A percentile compares a stretch with the other conserved stretches of the same genome.
Conservation (phyloP, 2,797 vertebrate genomes). For the Anisognathus igniventris region DNA sequence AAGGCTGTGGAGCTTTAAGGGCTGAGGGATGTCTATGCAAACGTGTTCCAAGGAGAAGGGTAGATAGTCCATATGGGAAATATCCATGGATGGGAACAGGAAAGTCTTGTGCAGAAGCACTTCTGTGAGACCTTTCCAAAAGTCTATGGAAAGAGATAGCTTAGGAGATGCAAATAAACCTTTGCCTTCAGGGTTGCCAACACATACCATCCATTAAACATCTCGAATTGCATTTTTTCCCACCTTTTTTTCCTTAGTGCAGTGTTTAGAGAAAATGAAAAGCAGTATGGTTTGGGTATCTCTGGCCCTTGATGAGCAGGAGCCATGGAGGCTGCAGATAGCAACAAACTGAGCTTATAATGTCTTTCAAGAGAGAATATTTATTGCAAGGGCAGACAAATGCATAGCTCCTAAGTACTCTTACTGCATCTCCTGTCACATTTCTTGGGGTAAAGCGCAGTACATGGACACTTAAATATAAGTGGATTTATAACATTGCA, state of each 20-base stretch:
- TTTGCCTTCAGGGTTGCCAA: neutral
- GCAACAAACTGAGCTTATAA: neutral
- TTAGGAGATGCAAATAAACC: neutral
- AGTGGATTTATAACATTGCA: neutral
- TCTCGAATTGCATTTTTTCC: neutral
- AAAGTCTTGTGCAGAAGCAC: fast-evolving
- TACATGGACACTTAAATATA: neutral
- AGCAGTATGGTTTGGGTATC: neutral
- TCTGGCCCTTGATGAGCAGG: neutral
- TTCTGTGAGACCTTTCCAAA: neutral
- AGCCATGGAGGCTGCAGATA: neutral
- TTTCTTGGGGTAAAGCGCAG: neutral
- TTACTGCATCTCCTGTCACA: neutral
- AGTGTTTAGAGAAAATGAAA: neutral
- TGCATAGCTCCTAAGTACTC: neutral
- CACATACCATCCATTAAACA: fast-evolving
- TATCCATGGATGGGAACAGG: fast-evolving
- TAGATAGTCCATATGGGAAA: fast-evolving
- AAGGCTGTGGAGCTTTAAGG: fast-evolving
- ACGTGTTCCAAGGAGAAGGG: fast-evolving
- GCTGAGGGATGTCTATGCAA: fast-evolving
- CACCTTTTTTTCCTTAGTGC: neutral
- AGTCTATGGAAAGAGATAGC: neutral
- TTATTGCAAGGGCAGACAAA: neutral
- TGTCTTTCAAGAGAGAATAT: neutral